Evolutionary conservation across 2,797 vertebrate genomes (phyloP).

Genomic region (Coccyzus lansbergi): DNA sequence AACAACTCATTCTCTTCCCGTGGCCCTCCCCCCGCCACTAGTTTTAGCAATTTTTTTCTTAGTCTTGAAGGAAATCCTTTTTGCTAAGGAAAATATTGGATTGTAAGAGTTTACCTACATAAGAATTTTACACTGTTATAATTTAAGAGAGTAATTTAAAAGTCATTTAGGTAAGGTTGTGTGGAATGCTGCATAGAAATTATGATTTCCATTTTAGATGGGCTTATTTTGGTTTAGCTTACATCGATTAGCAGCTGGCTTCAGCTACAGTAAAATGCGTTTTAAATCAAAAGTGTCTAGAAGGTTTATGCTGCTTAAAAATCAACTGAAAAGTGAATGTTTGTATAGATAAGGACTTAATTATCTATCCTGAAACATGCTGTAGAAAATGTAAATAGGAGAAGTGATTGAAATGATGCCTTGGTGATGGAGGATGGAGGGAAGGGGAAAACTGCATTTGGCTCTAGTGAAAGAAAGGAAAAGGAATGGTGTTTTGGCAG

Average conservation of each 20-base stretch:
- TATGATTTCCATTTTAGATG: constrained; percentile 14
- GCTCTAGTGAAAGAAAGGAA: not conserved
- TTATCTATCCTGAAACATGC: constrained; percentile 33
- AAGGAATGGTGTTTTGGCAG: not conserved
- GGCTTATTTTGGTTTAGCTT: constrained; percentile 49
- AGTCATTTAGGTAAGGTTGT: constrained; percentile 23
- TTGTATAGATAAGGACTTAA: constrained; percentile 59
- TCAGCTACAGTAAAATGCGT: constrained; percentile 34
- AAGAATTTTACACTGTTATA: constrained; percentile 5
- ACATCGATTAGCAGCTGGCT: constrained; percentile 60
- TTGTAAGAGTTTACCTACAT: not conserved
- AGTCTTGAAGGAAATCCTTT: not conserved
- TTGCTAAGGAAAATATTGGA: not conserved
- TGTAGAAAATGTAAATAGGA: constrained; percentile 38
- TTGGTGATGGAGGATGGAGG: not conserved
- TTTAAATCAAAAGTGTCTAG: constrained; percentile 53
- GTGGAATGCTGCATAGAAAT: constrained; percentile 17
- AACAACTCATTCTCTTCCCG: not conserved
- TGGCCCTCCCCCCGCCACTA: not conserved
- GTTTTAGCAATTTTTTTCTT: not conserved
- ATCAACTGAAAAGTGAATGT: constrained; percentile 47
- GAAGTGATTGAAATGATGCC: constrained; percentile 34
- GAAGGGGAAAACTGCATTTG: not conserved
- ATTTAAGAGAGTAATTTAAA: constrained; percentile 37
- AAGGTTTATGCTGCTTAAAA: constrained; percentile 52